Evolutionary conservation across 2,888 invertebrate genomes (phyloP).

Genomic region (Xestia xanthographa): DNA sequence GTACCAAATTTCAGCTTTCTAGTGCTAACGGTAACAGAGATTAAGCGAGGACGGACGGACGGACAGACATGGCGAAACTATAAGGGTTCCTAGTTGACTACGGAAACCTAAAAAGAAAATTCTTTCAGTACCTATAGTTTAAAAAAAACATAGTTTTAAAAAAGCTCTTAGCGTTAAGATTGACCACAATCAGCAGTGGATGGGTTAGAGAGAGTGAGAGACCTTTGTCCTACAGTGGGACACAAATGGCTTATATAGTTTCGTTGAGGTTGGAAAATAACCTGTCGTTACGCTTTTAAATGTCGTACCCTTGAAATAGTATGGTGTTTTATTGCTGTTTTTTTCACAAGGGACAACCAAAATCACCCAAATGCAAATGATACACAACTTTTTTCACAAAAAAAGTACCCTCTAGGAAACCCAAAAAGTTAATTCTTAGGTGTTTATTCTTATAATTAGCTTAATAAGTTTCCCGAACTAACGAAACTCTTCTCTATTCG

Average conservation of each 20-base stretch:
- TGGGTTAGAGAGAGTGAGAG: neutral
- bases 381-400: neutral
- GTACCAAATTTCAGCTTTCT: too few species aligned
- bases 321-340: neutral
- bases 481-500: neutral
- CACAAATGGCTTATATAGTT: neutral
- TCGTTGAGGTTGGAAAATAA: conserved; percentile 1
- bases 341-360: neutral
- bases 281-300: neutral
- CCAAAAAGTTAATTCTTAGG: neutral
- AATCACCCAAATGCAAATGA: neutral
- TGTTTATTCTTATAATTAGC: conserved; percentile 7
- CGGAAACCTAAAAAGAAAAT: neutral
- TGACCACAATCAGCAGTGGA: neutral
- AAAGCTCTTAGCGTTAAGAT: neutral
- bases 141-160: neutral
- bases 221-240: neutral
- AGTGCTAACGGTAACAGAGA: too few species aligned
- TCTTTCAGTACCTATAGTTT: neutral
- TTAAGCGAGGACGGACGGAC: too few species aligned
- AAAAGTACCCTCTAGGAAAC: neutral
- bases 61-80: too few species aligned
- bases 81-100: too few species aligned
- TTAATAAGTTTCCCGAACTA: neutral
- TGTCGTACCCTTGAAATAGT: neutral